Conservation (phyloP, 2,888 invertebrate species). For the Horisme vitalbata region DNA sequence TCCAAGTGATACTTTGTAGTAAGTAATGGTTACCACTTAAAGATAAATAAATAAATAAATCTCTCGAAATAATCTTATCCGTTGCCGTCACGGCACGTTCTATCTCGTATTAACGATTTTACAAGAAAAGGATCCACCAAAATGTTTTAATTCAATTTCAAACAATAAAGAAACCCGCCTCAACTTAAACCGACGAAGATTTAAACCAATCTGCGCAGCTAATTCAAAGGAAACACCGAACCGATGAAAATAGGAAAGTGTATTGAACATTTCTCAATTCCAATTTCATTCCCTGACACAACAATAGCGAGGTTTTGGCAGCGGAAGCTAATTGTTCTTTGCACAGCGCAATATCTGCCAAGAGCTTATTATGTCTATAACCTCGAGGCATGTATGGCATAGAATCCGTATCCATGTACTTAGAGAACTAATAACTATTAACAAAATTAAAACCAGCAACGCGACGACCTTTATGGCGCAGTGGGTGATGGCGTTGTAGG, state of each 20-base stretch:
- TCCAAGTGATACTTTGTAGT: no score
- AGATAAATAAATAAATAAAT: no score
- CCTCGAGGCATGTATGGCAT: constrained; percentile 2
- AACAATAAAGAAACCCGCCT: constrained; percentile 1
- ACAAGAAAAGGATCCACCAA: constrained; percentile 3
- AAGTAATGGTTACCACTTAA: no score
- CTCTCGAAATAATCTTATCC: no score
- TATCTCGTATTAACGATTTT: no score
- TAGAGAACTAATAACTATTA: not conserved
- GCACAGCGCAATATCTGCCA: constrained; percentile 30
- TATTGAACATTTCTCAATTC: constrained; percentile 28
- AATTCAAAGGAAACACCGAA: constrained; percentile 21
- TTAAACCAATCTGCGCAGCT: constrained; percentile 18
- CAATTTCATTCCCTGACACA: constrained; percentile 25
- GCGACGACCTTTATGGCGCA: no score
- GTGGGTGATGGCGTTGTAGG: no score
- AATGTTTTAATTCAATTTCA: constrained; percentile 9
- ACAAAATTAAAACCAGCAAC: not conserved
- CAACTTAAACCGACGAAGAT: constrained; percentile 15
- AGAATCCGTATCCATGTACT: not conserved
- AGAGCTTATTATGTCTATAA: constrained; percentile 30
- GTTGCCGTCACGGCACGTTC: no score
- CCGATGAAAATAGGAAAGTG: constrained; percentile 20
- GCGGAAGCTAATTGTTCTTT: constrained; percentile 29
- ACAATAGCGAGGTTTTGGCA: constrained; percentile 29